These are phyloP conservation scores for Danio albolineatus DNA, from an alignment of 2,797 vertebrate species.

Conservation along the genomic window DNA sequence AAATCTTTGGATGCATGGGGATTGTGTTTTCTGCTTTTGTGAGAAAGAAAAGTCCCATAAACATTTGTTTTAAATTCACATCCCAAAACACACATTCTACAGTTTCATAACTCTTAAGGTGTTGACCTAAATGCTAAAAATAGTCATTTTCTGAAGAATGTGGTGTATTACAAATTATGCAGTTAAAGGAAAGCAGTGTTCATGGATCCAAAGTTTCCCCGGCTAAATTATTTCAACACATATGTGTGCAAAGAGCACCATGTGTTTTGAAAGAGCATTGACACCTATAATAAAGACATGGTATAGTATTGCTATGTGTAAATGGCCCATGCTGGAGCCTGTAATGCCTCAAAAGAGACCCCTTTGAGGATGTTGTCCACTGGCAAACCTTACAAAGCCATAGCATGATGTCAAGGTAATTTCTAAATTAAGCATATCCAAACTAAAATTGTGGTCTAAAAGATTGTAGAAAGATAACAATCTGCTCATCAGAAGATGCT, in stretches of 20 bases:
- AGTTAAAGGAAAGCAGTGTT: constrained; percentile 48
- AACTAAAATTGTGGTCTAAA: no score
- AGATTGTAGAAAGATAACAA: no score
- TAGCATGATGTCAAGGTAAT: neutral
- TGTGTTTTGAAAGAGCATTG: constrained; percentile 62
- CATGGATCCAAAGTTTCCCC: constrained; percentile 43
- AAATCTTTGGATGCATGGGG: constrained; percentile 54
- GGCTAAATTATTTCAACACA: constrained; percentile 58
- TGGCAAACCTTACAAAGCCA: constrained; percentile 3
- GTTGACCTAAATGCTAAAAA: constrained; percentile 63
- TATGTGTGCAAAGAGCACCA: constrained; percentile 57
- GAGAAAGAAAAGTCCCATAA: constrained; percentile 62
- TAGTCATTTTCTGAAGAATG: constrained; percentile 59
- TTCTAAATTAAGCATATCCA: no score
- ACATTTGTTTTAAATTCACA: constrained; percentile 62
- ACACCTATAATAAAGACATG: constrained; percentile 50
- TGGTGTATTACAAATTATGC: constrained; percentile 49
- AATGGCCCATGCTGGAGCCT: constrained; percentile 7
- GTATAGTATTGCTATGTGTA: constrained; percentile 16
- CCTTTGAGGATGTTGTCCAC: constrained; percentile 5
- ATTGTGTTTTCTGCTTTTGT: constrained; percentile 63
- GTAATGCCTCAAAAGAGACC: neutral
- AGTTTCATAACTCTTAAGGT: constrained; percentile 61
- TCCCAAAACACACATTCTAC: constrained; percentile 61
- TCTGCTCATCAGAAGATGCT: neutral